Evolutionary conservation across 2,888 invertebrate genomes (phyloP), one percentile per base, ranked within the genome.

Genomic region (Ariolimax columbianus): DNA sequence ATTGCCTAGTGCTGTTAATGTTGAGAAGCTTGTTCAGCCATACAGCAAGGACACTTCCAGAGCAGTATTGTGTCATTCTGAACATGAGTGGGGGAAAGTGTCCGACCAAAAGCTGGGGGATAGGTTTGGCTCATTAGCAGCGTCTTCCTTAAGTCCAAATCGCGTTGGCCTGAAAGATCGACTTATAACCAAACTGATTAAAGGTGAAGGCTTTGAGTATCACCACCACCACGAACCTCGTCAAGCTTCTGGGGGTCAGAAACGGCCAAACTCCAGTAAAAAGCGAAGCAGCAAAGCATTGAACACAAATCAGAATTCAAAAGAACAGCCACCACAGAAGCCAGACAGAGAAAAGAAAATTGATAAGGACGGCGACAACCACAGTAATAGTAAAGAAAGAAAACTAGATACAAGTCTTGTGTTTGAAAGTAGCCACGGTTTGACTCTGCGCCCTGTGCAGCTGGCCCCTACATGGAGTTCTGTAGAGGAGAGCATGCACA

Each of bases 381-480:
- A 19, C 33, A 51, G 33, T 51, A 36, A 19, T 33, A 7, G 17
- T 33, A 19, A 51, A 75, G 23, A 75, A 0, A 51, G 51, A 75
- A 3, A 47, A 33, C 0, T 30, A 26, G 6, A 55, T 3, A 26
- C 55, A 19, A 26, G 17, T 6, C 26, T 19, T 14, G 36, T 36
- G 7, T 77, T 14, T 75, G 73, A 47, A 47, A 33, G 38, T 77
- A 40, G 17, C 30, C 17, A n/a, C 30, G 63, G 38, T 59, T 33
- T 78, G n/a, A 59, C 59, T 33, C 40, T 85, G 84, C 23, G 89
- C 89, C 55, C 88, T 89, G 33, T 89, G 87, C 77, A 78, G 26
- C 82, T 82, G 4, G 90, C 92, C 33, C 92, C 92, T 33, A 87
- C 87, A 11, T 77, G 89, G 55, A 87, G 88, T 47, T 78, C 82